Evolutionary conservation across 2,888 invertebrate species (phyloP), one percentile per base, ranked within the genome.

Genomic region (Steinernema hermaphroditum): DNA sequence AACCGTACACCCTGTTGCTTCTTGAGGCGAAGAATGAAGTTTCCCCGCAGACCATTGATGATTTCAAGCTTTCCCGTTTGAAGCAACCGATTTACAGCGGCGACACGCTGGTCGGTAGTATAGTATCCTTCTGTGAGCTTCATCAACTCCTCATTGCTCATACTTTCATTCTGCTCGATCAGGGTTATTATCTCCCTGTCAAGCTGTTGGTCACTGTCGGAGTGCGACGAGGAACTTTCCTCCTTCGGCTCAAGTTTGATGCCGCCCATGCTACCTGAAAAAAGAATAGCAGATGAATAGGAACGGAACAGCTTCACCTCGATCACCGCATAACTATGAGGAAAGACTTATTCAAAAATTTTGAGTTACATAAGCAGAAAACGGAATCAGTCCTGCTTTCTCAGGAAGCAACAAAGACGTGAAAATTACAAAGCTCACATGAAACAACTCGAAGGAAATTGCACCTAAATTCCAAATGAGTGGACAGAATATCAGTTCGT

Each of bases 1-100:
- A 62, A 62, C 4, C 62, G 62, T 27, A 29, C 8, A 24, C 16
- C 49, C 71, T 68, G 77, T 78, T 12, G 72, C 76, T 50, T 80
- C 74, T 68, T 78, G 78, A 49, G 77, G 73, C 62, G 29, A 6
- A 62, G 62, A 4, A 62, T 29, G 32, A 62, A 62, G 2, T 32
- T 62, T 4, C 62, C 62, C 16, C 34, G 1, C 29, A 62, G 19
- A 1, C 62, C 62, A 32, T 62, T 62, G 62, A 62, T 34, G 27
- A 62, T 62, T 2, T 62, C 62, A 14, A 62, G 16, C 29, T 9
- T 62, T 24, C 29, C 29, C 16, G 62, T 1, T 14, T 12, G 16
- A 14, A 62, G 62, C 4, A 62, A 32, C n/a, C 62, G 29, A 32
- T 62, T 62, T 22, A 62, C 29, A 6, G 32, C 62, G 1, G 22